Percentiles rank a stretch among this genome's conserved stretches.
Conservation (phyloP, 2,888 invertebrate genomes). For the Meliscaeva auricollis region DNA sequence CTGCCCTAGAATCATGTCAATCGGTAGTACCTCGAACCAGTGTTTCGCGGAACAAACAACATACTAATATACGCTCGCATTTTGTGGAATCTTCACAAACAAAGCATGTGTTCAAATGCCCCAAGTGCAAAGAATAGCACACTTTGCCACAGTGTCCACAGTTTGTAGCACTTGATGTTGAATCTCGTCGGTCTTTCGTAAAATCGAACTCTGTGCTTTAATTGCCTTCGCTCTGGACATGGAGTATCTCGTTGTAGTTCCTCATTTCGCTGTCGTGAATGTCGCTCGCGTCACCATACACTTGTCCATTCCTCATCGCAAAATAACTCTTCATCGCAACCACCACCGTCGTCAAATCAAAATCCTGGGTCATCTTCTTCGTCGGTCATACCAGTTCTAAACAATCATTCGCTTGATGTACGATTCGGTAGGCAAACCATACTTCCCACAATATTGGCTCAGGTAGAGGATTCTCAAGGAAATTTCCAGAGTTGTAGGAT, state of each 20-base stretch:
- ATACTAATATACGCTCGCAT: too few relatives aligned
- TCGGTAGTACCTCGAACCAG: too few relatives aligned
- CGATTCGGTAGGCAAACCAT: conserved; percentile 8
- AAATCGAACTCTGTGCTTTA: too few relatives aligned
- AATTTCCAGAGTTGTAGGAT: neutral
- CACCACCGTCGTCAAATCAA: too few relatives aligned
- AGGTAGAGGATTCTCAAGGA: neutral
- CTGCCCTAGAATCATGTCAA: too few relatives aligned
- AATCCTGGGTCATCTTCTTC: neutral
- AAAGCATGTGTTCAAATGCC: too few relatives aligned
- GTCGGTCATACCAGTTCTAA: neutral
- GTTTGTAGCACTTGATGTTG: too few relatives aligned
- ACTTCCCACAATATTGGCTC: conserved; percentile 23
- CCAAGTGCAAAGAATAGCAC: too few relatives aligned
- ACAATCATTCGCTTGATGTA: conserved; percentile 31
- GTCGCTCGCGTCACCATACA: conserved; percentile 34
- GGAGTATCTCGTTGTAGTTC: conserved; percentile 14
- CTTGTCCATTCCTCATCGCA: conserved; percentile 10
- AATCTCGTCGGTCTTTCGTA: too few relatives aligned
- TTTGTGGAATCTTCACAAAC: too few relatives aligned
- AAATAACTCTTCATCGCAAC: neutral
- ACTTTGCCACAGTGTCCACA: too few relatives aligned
- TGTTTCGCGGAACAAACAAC: too few relatives aligned
- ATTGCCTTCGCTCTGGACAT: conserved; percentile 20
- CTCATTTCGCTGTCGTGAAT: conserved; percentile 24